A percentile compares a stretch with the other conserved stretches of the same genome.
These are phyloP conservation scores for Myotis planiceps DNA, from an alignment of 2,797 vertebrate species.

Conservation along the genomic window DNA sequence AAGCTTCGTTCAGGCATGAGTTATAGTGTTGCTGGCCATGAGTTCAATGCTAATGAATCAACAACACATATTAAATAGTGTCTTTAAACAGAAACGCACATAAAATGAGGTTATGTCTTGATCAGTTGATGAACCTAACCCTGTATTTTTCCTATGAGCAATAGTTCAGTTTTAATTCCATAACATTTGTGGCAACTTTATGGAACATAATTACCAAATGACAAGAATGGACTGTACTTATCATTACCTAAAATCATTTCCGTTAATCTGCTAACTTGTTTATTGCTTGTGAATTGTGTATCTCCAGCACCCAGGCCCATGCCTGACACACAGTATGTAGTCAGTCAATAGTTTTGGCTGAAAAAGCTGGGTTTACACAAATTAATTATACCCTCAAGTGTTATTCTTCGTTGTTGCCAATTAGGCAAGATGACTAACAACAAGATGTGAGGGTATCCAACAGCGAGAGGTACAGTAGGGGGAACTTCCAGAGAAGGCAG, in stretches of 20 bases:
- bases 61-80: neutral
- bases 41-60: neutral
- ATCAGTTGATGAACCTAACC: neutral
- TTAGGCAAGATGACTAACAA: neutral
- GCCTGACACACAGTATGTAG: neutral
- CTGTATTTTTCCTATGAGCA: neutral
- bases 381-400: neutral
- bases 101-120: neutral
- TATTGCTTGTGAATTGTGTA: neutral
- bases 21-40: neutral
- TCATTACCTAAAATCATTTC: neutral
- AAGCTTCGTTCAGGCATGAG: neutral
- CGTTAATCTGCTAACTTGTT: neutral
- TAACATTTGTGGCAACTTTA: neutral
- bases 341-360: neutral
- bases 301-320: neutral
- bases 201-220: neutral
- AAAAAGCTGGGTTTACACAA: constrained; percentile 5
- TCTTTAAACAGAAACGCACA: neutral
- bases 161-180: neutral
- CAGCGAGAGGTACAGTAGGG: neutral
- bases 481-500: neutral
- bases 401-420: neutral
- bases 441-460: neutral
- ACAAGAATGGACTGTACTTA: neutral